Evolutionary conservation across 2,888 invertebrate genomes (phyloP).

Genomic region (Torymus tubicola): DNA sequence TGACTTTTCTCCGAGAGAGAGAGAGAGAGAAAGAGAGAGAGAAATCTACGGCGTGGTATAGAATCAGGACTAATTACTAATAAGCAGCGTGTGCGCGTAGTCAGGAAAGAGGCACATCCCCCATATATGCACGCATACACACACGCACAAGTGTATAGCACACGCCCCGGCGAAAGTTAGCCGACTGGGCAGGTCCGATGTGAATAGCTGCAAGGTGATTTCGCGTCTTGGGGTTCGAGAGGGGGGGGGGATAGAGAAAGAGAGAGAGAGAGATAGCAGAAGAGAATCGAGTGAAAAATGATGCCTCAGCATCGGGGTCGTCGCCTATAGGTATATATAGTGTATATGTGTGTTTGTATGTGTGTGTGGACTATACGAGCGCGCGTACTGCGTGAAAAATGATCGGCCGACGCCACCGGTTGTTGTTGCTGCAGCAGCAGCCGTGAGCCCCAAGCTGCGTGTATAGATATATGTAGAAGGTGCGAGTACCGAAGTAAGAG

Average conservation of each 20-base stretch:
- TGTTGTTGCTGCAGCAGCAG: constrained; percentile 44
- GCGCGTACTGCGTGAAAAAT: constrained; percentile 58
- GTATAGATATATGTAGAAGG: not conserved
- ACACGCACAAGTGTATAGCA: too few species aligned
- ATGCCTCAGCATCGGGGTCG: not conserved
- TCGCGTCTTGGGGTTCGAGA: not conserved
- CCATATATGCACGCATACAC: too few species aligned
- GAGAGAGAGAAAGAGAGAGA: too few species aligned
- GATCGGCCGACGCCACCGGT: constrained; percentile 55
- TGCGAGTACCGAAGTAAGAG: not conserved
- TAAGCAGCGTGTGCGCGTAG: constrained; percentile 9
- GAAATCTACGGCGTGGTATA: not conserved
- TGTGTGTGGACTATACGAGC: too few species aligned
- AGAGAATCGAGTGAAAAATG: constrained; percentile 34
- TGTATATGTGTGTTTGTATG: too few species aligned
- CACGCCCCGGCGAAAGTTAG: too few species aligned
- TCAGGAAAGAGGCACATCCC: not conserved
- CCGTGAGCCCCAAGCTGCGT: too few species aligned
- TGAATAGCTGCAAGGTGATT: constrained; percentile 17
- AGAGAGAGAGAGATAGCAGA: too few species aligned
- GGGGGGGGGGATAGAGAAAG: too few species aligned
- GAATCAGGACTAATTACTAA: constrained; percentile 38
- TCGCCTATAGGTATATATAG: constrained; percentile 2
- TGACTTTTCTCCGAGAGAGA: constrained; percentile 23
- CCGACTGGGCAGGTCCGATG: not conserved